Percentiles rank a stretch among this genome's conserved stretches.
phyloP scores from a whole-genome alignment of 2,888 invertebrate genomes.

The Drosophila tripunctata region DNA sequence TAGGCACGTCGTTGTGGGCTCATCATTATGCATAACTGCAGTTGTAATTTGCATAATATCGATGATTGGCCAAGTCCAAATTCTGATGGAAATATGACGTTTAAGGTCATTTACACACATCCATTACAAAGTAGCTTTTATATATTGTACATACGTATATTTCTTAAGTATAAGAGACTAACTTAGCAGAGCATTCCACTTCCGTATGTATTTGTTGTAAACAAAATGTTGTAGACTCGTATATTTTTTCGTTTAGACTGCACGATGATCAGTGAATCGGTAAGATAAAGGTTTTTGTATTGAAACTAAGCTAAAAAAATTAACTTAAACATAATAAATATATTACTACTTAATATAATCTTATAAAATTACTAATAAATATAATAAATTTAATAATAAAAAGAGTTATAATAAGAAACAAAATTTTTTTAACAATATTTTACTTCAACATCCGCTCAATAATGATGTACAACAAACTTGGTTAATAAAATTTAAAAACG shows the following conservation, averaged over 20 bases:
- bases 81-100: slow-evolving; percentile 46
- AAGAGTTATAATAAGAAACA: not conserved
- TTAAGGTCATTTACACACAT: slow-evolving; percentile 46
- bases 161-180: not conserved
- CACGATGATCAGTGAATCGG: not conserved
- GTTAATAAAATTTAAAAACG: not conserved
- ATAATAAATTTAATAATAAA: not conserved
- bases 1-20: slow-evolving; percentile 9
- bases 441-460: not conserved
- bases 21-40: slow-evolving; percentile 43
- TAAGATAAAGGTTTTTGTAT: too few species aligned
- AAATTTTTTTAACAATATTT: not conserved
- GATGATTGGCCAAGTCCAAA: slow-evolving; percentile 45
- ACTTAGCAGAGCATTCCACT: not conserved
- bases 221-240: not conserved
- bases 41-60: slow-evolving; percentile 53
- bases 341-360: not conserved
- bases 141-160: not conserved
- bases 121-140: slow-evolving; percentile 1
- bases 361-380: not conserved
- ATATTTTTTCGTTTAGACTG: not conserved
- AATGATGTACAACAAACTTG: not conserved
- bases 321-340: too few species aligned
- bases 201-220: not conserved
- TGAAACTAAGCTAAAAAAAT: too few species aligned